These are phyloP conservation scores for Metalampra italica DNA, from an alignment of 2,888 invertebrate species.

Conservation along the genomic window DNA sequence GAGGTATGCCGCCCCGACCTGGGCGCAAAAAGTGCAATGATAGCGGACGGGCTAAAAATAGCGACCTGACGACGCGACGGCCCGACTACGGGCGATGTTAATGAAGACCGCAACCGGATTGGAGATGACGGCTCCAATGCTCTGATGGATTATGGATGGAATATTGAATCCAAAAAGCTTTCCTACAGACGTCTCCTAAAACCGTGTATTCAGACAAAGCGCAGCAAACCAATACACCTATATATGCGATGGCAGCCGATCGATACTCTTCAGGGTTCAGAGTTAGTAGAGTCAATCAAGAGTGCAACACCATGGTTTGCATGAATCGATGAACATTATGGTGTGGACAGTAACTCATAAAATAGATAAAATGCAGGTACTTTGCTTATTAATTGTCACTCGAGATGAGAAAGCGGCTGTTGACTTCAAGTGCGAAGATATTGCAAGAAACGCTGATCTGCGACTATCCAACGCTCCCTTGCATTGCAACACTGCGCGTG, in stretches of 20 bases:
- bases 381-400: neutral
- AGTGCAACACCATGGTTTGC: too few relatives aligned
- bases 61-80: neutral
- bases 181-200: too few relatives aligned
- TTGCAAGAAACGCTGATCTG: neutral
- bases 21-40: slow-evolving; percentile 42
- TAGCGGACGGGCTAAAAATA: slow-evolving; percentile 56
- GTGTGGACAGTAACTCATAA: too few relatives aligned
- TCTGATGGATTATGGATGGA: slow-evolving; percentile 30
- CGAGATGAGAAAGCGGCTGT: slow-evolving; percentile 7
- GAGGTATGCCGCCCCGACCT: slow-evolving; percentile 31
- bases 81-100: slow-evolving; percentile 35
- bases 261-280: too few relatives aligned
- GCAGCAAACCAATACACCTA: too few relatives aligned
- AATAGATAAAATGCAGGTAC: neutral
- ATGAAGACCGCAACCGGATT: slow-evolving; percentile 49
- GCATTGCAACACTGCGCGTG: neutral
- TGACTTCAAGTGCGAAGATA: neutral
- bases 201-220: too few relatives aligned
- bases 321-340: too few relatives aligned
- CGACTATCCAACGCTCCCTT: neutral
- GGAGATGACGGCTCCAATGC: slow-evolving; percentile 34
- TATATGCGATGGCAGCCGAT: too few relatives aligned
- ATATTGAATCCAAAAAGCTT: neutral
- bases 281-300: too few relatives aligned